These are phyloP conservation scores for Pseudopodoces humilis DNA, from an alignment of 2,113 vertebrate genomes.

Conservation along the genomic window DNA sequence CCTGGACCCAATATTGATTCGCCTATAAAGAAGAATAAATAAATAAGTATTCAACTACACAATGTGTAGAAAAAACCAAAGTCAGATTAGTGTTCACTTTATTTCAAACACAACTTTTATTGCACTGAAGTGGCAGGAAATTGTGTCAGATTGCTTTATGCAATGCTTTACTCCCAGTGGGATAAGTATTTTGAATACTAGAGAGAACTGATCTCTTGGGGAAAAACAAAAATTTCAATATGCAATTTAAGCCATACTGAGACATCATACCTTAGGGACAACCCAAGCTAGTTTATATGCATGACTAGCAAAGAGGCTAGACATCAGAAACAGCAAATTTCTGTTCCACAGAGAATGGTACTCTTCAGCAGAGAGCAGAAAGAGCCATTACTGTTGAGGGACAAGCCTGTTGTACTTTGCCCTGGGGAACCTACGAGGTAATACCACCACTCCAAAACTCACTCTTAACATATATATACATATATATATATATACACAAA, in stretches of 20 bases:
- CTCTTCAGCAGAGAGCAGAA: neutral
- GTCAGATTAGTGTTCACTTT: neutral
- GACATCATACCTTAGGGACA: neutral
- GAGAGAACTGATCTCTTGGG: neutral
- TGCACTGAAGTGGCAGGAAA: neutral
- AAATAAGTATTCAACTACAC: neutral
- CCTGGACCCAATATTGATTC: constrained; percentile 84
- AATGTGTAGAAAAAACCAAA: neutral
- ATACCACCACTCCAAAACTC: neutral
- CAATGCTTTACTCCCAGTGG: neutral
- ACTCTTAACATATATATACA: too few species aligned
- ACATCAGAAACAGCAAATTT: neutral
- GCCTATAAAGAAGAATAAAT: constrained; percentile 68
- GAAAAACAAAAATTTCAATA: neutral
- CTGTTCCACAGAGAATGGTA: neutral
- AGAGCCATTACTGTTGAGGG: neutral
- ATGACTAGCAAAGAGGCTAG: neutral
- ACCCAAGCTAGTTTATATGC: neutral
- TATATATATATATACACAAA: neutral
- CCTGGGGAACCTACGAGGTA: neutral
- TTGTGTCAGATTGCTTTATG: constrained; percentile 18
- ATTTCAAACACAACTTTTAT: neutral
- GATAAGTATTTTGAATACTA: neutral
- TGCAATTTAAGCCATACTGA: neutral
- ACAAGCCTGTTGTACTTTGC: neutral